phyloP scores from a whole-genome alignment of 2,888 invertebrate genomes.

The Cryptocheilus praepositus region DNA sequence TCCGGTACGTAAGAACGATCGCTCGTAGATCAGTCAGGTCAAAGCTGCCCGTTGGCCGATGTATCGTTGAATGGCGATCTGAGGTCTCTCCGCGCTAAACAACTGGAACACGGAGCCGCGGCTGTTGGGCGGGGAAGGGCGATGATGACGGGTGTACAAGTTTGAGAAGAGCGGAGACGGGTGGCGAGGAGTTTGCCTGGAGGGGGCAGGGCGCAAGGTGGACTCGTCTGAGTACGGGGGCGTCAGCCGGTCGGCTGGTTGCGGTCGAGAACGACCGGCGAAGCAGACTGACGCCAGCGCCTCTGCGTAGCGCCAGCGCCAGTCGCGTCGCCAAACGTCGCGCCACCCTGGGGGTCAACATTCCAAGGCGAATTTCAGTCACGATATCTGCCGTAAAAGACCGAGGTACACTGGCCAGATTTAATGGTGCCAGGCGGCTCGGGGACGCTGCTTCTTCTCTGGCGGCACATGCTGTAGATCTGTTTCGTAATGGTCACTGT shows the following conservation, averaged over 20 bases:
- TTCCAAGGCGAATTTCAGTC: conserved; percentile 56
- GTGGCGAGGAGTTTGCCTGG: conserved; percentile 27
- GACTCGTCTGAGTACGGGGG: conserved; percentile 35
- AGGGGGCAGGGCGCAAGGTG: conserved; percentile 28
- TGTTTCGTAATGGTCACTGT: neutral
- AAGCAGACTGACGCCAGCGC: conserved; percentile 56
- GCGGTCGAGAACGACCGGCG: conserved; percentile 32
- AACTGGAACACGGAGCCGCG: no score
- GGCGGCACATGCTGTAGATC: neutral
- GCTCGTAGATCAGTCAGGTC: neutral
- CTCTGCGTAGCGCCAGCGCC: conserved; percentile 46
- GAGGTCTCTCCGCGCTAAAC: no score
- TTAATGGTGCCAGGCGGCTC: neutral
- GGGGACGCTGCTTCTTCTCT: neutral
- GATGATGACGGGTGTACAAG: conserved; percentile 8
- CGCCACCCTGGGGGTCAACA: conserved; percentile 54
- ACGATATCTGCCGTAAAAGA: conserved; percentile 44
- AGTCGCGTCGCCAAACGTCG: conserved; percentile 28
- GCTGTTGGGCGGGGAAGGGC: conserved; percentile 10
- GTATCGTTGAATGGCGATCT: neutral
- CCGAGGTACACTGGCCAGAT: neutral
- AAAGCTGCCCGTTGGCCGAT: neutral
- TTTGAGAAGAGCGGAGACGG: conserved; percentile 26
- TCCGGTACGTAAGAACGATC: no score
- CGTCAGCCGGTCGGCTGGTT: conserved; percentile 35